These are phyloP conservation scores for Cephus runcator DNA, from an alignment of 2,888 invertebrate genomes.

Conservation along the genomic window DNA sequence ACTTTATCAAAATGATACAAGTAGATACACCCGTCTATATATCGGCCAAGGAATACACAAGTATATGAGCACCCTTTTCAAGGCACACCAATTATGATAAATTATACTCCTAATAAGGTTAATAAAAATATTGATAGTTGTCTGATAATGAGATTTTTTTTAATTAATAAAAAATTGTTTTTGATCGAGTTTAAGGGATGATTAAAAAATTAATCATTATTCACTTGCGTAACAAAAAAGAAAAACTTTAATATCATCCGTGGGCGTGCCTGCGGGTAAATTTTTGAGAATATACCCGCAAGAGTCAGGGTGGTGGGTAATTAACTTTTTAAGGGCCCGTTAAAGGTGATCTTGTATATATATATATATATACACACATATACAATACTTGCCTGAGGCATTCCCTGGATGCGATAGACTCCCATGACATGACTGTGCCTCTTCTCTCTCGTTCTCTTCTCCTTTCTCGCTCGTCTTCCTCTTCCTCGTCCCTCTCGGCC, in stretches of 20 bases:
- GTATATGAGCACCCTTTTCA: neutral
- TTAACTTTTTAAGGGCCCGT: neutral
- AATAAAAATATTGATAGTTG: neutral
- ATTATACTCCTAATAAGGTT: neutral
- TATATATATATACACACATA: neutral
- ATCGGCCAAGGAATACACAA: neutral
- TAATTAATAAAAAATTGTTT: neutral
- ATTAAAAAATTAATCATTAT: neutral
- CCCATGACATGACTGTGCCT: slow-evolving; percentile 81
- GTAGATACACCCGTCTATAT: neutral
- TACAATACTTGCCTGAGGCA: slow-evolving; percentile 75
- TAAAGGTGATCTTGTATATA: neutral
- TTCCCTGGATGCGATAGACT: slow-evolving; percentile 84
- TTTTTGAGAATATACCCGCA: neutral
- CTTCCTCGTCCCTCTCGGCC: slow-evolving; percentile 32
- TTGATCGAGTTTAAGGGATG: neutral
- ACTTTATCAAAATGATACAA: neutral
- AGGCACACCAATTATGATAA: neutral
- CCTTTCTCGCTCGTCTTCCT: slow-evolving; percentile 31
- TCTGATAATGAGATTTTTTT: no score
- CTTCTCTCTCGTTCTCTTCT: slow-evolving; percentile 31
- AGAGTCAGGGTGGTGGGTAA: neutral
- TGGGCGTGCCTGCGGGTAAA: neutral
- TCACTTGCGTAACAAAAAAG: neutral
- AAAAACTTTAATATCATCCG: neutral